phyloP scores from a whole-genome alignment of 2,888 invertebrate species.

The Netelia virgata region DNA sequence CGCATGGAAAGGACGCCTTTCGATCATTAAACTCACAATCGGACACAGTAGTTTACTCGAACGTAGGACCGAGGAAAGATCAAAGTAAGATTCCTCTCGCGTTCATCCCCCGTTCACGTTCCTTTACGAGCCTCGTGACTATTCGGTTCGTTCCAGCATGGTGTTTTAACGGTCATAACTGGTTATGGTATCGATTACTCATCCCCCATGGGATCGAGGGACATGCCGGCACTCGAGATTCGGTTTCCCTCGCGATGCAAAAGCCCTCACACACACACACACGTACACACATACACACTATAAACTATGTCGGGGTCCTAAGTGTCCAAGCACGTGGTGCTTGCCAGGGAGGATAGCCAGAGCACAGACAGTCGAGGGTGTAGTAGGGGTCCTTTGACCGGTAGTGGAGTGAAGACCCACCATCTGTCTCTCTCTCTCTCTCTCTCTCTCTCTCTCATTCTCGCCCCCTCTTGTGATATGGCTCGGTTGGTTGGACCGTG shows the following conservation, averaged over 20 bases:
- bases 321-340: conserved; percentile 40
- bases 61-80: conserved; percentile 42
- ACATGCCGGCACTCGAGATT: conserved; percentile 22
- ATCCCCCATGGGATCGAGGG: neutral
- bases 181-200: conserved; percentile 55
- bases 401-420: conserved; percentile 25
- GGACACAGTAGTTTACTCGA: neutral
- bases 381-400: conserved; percentile 56
- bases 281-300: neutral
- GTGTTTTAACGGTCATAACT: conserved; percentile 28
- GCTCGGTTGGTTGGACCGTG: conserved; percentile 9
- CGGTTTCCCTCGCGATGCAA: neutral
- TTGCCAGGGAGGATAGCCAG: neutral
- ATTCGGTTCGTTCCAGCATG: neutral
- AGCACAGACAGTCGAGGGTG: conserved; percentile 6
- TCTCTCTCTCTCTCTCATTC: too few relatives aligned
- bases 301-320: conserved; percentile 19
- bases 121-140: neutral
- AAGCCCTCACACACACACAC: neutral
- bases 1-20: conserved; percentile 12
- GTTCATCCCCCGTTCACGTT: conserved; percentile 10
- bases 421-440: neutral
- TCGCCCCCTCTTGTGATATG: neutral
- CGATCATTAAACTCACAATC: conserved; percentile 3
- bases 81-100: conserved; percentile 45